Evolutionary conservation across 2,888 invertebrate species (phyloP).

Genomic region (Cephus rjabovi): DNA sequence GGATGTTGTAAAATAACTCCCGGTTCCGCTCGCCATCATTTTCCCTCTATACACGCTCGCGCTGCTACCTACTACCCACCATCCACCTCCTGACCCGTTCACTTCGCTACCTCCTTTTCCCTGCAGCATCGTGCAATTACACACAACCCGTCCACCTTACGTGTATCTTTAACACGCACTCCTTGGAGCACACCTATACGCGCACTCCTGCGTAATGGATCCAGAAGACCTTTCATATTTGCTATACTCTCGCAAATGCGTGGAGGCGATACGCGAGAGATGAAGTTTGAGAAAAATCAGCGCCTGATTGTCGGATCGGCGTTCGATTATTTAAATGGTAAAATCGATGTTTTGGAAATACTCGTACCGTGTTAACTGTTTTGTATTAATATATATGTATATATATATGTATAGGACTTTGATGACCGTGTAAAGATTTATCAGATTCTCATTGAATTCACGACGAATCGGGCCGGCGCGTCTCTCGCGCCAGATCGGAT

Average conservation of each 20-base stretch:
- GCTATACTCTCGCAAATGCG: slow-evolving; percentile 9
- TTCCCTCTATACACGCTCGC: neutral
- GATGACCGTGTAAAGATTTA: slow-evolving; percentile 38
- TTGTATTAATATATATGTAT: no score
- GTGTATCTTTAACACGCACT: neutral
- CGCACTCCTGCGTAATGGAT: neutral
- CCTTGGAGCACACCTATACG: neutral
- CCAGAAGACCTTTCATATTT: slow-evolving; percentile 15
- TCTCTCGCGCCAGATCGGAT: neutral
- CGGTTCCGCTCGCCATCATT: neutral
- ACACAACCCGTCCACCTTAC: neutral
- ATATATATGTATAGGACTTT: slow-evolving; percentile 7
- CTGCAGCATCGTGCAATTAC: neutral
- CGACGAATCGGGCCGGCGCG: slow-evolving; percentile 21
- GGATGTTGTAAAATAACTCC: slow-evolving; percentile 16
- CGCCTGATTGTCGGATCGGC: no score
- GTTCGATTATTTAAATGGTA: no score
- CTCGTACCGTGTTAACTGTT: no score
- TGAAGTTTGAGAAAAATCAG: no score
- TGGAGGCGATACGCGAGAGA: no score
- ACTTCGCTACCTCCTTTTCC: neutral
- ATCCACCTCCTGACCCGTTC: neutral
- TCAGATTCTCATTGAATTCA: slow-evolving; percentile 35
- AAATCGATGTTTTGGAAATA: no score
- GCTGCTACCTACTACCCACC: neutral